Evolutionary conservation across 2,113 vertebrate genomes (phyloP), one percentile per base, ranked within the genome.

Genomic region (Sceloporus undulatus): DNA sequence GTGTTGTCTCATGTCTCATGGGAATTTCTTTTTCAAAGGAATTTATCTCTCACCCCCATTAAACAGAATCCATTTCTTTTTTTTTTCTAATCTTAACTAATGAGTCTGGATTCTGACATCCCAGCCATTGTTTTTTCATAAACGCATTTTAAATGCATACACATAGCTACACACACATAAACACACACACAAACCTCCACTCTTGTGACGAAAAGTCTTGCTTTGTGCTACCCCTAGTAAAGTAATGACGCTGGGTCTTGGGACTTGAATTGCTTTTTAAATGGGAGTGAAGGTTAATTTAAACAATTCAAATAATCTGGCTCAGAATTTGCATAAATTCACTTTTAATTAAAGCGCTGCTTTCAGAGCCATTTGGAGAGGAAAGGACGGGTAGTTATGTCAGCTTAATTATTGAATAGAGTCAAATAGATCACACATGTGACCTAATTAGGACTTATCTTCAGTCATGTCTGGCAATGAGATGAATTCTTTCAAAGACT

Each of bases 191-290:
- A 48, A 48, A 48, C 19, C 34, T 59, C 38, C 34, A 4, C 75
- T 79, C 18, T n/a, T 19, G 11, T 65, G 65, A 75, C 23, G 5
- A 10, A 65, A n/a, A 29, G 29, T 23, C 62, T 16, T 11, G 4
- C 27, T 84, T 52, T 48, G 13, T 59, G 11, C 59, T 85, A 48
- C 5, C 34, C 27, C 19, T 9, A 25, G 62, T 59, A 48, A 70
- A 76, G 29, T 42, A 77, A 70, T 16, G 27, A 59, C 77, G 34
- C 38, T 40, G 52, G 52, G 40, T 68, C 40, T 75, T 71, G 54
- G 78, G 19, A 71, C 40, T 70, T 85, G 78, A 90, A 59, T 74
- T 74, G 38, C 54, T 84, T 92, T 88, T 85, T 40, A 54, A 81
- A 88, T 88, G 7, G 6, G 2, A 76, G 10, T 85, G 19, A 66